A percentile compares a stretch with the other conserved stretches of the same genome.
These are phyloP conservation scores for Antheraea assamensis DNA, from an alignment of 2,888 invertebrate species.

Conservation along the genomic window DNA sequence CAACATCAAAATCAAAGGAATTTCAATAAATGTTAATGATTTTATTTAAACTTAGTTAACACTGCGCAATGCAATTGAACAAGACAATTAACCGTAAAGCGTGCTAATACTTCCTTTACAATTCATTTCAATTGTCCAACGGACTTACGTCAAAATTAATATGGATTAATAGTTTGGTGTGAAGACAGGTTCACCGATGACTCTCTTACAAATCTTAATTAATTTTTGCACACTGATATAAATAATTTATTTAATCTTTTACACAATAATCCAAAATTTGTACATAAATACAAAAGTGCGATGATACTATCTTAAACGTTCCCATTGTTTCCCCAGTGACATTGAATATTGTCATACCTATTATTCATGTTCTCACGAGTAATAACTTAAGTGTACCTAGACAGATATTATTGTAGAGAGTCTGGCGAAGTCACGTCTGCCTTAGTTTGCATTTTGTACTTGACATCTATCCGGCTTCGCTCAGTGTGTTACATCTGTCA, in stretches of 20 bases:
- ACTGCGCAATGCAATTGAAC: constrained; percentile 52
- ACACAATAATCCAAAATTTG: background rate
- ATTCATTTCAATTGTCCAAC: constrained; percentile 62
- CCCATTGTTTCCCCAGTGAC: constrained; percentile 57
- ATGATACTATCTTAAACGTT: constrained; percentile 41
- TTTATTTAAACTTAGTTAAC: background rate
- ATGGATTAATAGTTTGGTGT: constrained; percentile 55
- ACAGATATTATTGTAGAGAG: constrained; percentile 72
- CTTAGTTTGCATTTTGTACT: constrained; percentile 74
- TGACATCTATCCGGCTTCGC: constrained; percentile 66
- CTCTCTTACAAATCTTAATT: background rate
- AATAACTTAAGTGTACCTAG: constrained; percentile 67
- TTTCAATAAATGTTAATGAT: background rate
- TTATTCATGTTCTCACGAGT: constrained; percentile 76
- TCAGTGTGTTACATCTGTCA: constrained; percentile 59
- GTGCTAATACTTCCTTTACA: constrained; percentile 48
- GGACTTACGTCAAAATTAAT: constrained; percentile 66
- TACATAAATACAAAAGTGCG: constrained; percentile 29
- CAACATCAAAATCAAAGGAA: background rate
- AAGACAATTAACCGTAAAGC: constrained; percentile 69
- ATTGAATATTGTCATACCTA: constrained; percentile 57
- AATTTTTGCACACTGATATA: constrained; percentile 31
- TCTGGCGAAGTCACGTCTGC: constrained; percentile 74
- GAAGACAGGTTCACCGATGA: constrained; percentile 44
- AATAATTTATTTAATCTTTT: constrained; percentile 43